Conservation (phyloP, 1,140 invertebrate genomes). For the Drosophila pandora region DNA sequence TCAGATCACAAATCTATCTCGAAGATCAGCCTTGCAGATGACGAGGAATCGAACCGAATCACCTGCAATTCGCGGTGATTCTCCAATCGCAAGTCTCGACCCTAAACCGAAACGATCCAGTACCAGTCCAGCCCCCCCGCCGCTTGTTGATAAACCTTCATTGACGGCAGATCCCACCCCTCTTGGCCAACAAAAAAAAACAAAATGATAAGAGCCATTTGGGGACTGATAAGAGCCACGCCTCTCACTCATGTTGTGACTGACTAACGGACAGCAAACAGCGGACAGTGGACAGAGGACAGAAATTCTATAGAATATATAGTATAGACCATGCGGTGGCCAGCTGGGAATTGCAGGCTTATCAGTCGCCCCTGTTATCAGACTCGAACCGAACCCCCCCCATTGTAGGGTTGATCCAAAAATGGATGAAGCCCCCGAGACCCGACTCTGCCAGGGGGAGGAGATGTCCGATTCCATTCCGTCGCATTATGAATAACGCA, state of each 20-base stretch:
- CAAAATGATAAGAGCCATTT: slow-evolving; percentile 18
- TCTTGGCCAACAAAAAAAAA: background rate
- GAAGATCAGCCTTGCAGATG: slow-evolving; percentile 45
- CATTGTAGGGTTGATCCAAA: slow-evolving; percentile 48
- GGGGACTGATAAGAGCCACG: slow-evolving; percentile 33
- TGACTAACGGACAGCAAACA: slow-evolving; percentile 17
- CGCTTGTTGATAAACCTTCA: slow-evolving; percentile 42
- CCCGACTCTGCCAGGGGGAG: slow-evolving; percentile 35
- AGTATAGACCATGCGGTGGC: slow-evolving; percentile 42
- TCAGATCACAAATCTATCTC: slow-evolving; percentile 6
- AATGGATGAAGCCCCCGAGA: slow-evolving; percentile 12
- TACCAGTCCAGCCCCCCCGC: slow-evolving; percentile 37
- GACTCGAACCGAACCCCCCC: slow-evolving; percentile 25
- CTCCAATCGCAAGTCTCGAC: background rate
- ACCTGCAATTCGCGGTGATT: slow-evolving; percentile 27
- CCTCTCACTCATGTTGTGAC: slow-evolving; percentile 47
- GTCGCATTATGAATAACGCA: slow-evolving; percentile 50
- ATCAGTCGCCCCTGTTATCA: slow-evolving; percentile 39
- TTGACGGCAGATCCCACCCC: slow-evolving; percentile 36
- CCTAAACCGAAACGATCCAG: background rate
- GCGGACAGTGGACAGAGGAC: background rate
- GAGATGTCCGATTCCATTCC: slow-evolving; percentile 22
- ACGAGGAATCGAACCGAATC: slow-evolving; percentile 17
- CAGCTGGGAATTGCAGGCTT: slow-evolving; percentile 59
- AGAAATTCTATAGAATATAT: no score